A percentile compares a stretch with the other conserved stretches of the same genome.
These are phyloP conservation scores for Diadegma fenestrale DNA, from an alignment of 2,888 invertebrate species.

Conservation along the genomic window DNA sequence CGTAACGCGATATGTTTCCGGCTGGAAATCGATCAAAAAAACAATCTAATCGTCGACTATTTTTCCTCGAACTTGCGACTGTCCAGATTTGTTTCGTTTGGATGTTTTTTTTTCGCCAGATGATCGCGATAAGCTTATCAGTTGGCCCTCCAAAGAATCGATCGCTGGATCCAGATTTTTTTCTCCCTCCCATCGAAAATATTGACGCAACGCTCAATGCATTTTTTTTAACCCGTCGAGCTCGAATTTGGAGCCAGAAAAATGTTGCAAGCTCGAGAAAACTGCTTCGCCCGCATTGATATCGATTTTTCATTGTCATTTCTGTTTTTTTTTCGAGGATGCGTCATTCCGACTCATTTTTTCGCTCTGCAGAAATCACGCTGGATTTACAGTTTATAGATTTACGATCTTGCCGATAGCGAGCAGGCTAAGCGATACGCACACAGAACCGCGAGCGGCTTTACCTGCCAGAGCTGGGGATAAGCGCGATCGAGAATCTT, in stretches of 20 bases:
- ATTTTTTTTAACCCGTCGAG: no score
- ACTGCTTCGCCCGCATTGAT: neutral
- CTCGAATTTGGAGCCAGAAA: neutral
- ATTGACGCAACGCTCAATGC: no score
- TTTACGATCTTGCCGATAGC: slow-evolving; percentile 77
- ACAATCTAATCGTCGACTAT: neutral
- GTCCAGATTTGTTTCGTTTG: slow-evolving; percentile 43
- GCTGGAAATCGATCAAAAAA: neutral
- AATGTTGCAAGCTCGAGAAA: neutral
- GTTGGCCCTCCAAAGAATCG: neutral
- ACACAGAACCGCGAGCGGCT: slow-evolving; percentile 48
- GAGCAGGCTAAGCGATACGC: slow-evolving; percentile 64
- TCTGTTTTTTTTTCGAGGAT: slow-evolving; percentile 4
- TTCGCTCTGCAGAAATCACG: slow-evolving; percentile 76
- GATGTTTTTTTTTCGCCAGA: neutral
- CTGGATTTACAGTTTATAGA: slow-evolving; percentile 80
- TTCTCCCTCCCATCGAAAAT: no score
- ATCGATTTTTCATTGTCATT: slow-evolving; percentile 17
- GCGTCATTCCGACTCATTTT: slow-evolving; percentile 29
- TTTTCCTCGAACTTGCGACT: slow-evolving; percentile 18
- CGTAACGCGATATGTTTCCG: slow-evolving; percentile 2
- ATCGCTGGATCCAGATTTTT: neutral
- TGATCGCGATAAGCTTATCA: slow-evolving; percentile 44
- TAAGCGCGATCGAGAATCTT: slow-evolving; percentile 29
- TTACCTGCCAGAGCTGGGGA: slow-evolving; percentile 20